Conservation (phyloP, 2,888 invertebrate genomes). For the Tipula unca region DNA sequence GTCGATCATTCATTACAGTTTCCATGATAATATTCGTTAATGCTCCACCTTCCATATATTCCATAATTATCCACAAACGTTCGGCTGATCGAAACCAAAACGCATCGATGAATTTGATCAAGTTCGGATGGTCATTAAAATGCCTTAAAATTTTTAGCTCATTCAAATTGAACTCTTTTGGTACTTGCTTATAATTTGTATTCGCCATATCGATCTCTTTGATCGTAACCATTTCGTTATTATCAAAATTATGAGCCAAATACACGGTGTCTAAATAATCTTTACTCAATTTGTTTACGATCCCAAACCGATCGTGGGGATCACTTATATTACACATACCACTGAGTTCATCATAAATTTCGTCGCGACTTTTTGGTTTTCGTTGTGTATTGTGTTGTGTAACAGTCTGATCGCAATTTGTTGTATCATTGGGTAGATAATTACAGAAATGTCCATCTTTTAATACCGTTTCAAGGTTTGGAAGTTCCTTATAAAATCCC, state of each 20-base stretch:
- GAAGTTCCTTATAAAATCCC: slow-evolving; percentile 79
- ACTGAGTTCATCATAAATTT: slow-evolving; percentile 63
- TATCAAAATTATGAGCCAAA: slow-evolving; percentile 70
- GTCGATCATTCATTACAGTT: slow-evolving; percentile 92
- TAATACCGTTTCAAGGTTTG: slow-evolving; percentile 82
- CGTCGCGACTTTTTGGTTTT: slow-evolving; percentile 39
- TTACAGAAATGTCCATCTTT: slow-evolving; percentile 87
- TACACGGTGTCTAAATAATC: slow-evolving; percentile 92
- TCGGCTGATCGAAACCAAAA: slow-evolving; percentile 81
- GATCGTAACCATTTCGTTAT: slow-evolving; percentile 76
- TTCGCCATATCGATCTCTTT: slow-evolving; percentile 92
- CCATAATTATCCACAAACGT: slow-evolving; percentile 96
- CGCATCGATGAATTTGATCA: slow-evolving; percentile 91
- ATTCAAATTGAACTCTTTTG: slow-evolving; percentile 90
- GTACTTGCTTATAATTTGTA: no score
- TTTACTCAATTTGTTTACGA: slow-evolving; percentile 77
- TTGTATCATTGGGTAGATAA: slow-evolving; percentile 73
- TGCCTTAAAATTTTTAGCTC: slow-evolving; percentile 89
- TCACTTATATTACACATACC: slow-evolving; percentile 75
- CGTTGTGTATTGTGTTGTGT: no score
- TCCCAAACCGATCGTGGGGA: slow-evolving; percentile 70
- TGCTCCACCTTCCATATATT: slow-evolving; percentile 88
- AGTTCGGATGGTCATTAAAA: slow-evolving; percentile 86
- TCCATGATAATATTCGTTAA: slow-evolving; percentile 96
- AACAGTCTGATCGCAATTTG: no score